Evolutionary conservation across 2,113 vertebrate species (phyloP).

Genomic region (Lampris incognitus): DNA sequence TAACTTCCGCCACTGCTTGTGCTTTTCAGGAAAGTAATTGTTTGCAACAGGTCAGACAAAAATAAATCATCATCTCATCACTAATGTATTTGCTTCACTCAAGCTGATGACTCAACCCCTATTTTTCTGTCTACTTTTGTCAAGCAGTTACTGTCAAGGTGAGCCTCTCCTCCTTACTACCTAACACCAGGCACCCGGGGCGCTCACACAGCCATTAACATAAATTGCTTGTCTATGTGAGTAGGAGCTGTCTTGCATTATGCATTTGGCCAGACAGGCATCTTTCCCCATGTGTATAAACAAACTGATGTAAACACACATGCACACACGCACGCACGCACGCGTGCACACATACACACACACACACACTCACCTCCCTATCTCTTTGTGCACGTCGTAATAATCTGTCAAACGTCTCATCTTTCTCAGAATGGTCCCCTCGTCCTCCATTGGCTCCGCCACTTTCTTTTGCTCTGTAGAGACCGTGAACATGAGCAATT

Average conservation of each 20-base stretch:
- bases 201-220: slow-evolving; percentile 22
- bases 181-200: not conserved
- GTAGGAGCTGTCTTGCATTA: too few relatives aligned
- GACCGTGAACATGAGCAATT: slow-evolving; percentile 18
- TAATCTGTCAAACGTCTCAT: slow-evolving; percentile 89
- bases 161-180: slow-evolving; percentile 1
- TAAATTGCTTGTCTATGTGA: not conserved
- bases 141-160: slow-evolving; percentile 36
- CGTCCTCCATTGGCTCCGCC: slow-evolving; percentile 81
- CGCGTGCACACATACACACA: not conserved
- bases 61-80: slow-evolving; percentile 50
- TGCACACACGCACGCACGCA: not conserved
- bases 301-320: not conserved
- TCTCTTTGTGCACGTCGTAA: slow-evolving; percentile 93
- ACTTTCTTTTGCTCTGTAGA: slow-evolving; percentile 81
- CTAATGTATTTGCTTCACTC: slow-evolving; percentile 44
- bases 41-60: slow-evolving; percentile 29
- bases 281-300: not conserved
- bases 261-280: not conserved
- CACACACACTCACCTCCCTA: slow-evolving; percentile 85
- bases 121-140: slow-evolving; percentile 30
- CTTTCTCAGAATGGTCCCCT: slow-evolving; percentile 86
- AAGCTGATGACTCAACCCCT: slow-evolving; percentile 52
- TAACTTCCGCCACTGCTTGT: not conserved
- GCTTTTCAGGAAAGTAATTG: slow-evolving; percentile 10